A percentile compares a stretch with the other conserved stretches of the same genome.
Evolutionary conservation across 2,113 vertebrate species (phyloP).

Genomic region (Neogobius melanostomus): DNA sequence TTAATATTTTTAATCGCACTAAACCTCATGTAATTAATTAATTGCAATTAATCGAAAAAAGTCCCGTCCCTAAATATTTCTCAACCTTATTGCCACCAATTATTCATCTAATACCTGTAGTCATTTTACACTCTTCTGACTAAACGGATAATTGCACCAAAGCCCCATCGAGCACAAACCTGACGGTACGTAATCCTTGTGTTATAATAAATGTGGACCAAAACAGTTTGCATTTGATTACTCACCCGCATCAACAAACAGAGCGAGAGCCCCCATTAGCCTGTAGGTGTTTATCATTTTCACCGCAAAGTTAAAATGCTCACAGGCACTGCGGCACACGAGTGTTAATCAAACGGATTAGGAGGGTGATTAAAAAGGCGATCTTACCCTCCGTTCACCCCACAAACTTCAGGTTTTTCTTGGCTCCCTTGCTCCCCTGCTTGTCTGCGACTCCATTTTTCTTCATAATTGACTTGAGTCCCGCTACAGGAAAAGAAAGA

Average conservation of each 20-base stretch:
- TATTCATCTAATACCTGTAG: neutral
- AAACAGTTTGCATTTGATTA: neutral
- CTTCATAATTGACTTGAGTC: conserved; percentile 99
- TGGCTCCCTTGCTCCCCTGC: conserved; percentile 86
- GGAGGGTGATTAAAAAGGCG: conserved; percentile 36
- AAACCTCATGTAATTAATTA: too few species aligned
- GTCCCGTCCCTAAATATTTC: too few species aligned
- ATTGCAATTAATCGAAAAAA: too few species aligned
- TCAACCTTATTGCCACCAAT: too few species aligned
- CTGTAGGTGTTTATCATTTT: neutral
- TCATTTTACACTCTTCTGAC: neutral
- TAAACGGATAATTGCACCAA: neutral
- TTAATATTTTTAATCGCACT: too few species aligned
- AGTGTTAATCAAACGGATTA: conserved; percentile 13
- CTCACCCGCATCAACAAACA: neutral
- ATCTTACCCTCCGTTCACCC: conserved; percentile 98
- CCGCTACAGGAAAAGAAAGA: conserved; percentile 74
- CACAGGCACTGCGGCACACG: conserved; percentile 4
- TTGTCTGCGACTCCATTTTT: conserved; percentile 90
- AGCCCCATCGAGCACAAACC: neutral
- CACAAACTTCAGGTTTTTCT: conserved; percentile 99
- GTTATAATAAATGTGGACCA: neutral
- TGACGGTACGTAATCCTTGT: neutral
- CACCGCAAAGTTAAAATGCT: neutral
- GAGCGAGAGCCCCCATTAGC: neutral